Evolutionary conservation across 2,113 vertebrate species (phyloP), one percentile per base, ranked within the genome.

Genomic region (Conger conger): DNA sequence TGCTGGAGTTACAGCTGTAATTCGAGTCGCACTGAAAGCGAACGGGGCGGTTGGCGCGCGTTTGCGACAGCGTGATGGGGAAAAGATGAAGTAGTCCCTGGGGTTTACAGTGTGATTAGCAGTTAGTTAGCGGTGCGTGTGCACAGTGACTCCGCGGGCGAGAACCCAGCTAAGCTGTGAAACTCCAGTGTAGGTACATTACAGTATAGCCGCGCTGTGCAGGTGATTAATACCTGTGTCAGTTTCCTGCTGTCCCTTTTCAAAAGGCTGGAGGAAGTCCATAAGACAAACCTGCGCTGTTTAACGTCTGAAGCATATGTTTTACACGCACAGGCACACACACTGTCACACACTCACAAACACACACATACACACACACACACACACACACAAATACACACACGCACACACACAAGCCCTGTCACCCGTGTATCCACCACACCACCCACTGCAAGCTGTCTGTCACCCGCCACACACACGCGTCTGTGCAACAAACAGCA

Each of bases 361-460:
- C 76, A 79, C 83, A 79, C 76, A 54, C 3, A 37, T 5, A 1
- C 50, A 15, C 76, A 60, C 82, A 27, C 16, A 4, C 38, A 45
- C 18, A 23, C 40, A 84, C 73, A 84, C 18, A 79, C n/a, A 42
- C 54, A 77, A 35, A 35, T 45, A 79, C 83, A 79, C 76, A 54
- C 9, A 37, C 18, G 1, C 50, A 27, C 76, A 60, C 82, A 15
- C 16, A 4, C 38, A 45, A 73, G n/a, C 27, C n/a, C n/a, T 6
- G 5, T 73, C n/a, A 13, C 63, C n/a, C 63, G 9, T 73, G 1
- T 9, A 8, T 1, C n/a, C n/a, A 9, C 2, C 23, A 57, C n/a
- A 33, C 63, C 63, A 6, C 63, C 63, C n/a, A 73, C 63, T 73
- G 3, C n/a, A 73, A 17, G 27, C 63, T 9, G 9, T 73, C 63